Percentiles rank a stretch among this genome's conserved stretches.
phyloP scores from a whole-genome alignment of 1,140 invertebrate genomes.

The Halotydeus destructor region DNA sequence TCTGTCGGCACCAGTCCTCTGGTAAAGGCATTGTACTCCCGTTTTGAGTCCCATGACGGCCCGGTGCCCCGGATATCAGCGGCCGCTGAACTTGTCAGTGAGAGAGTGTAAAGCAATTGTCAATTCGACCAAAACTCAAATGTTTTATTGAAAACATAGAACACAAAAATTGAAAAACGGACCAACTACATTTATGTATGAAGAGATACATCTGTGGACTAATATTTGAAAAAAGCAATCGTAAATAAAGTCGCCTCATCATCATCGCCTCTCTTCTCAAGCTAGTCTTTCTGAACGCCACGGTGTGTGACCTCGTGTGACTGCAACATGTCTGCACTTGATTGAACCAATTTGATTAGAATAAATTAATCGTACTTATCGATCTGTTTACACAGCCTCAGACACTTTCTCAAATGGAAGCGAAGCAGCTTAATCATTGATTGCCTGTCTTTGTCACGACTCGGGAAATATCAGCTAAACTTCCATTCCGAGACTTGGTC shows the following conservation, averaged over 20 bases:
- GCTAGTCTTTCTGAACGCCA: too few relatives aligned
- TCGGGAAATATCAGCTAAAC: too few relatives aligned
- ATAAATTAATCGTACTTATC: too few relatives aligned
- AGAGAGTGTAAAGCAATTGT: constrained; percentile 22
- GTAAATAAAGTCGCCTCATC: neutral
- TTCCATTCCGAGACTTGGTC: too few relatives aligned
- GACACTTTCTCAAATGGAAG: too few relatives aligned
- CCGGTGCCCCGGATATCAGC: constrained; percentile 22
- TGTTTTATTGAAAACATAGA: neutral
- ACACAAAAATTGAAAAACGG: neutral
- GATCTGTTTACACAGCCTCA: too few relatives aligned
- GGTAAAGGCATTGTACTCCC: constrained; percentile 22
- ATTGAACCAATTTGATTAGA: too few relatives aligned
- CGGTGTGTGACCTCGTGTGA: too few relatives aligned
- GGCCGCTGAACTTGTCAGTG: constrained; percentile 25
- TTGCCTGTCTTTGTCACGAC: too few relatives aligned
- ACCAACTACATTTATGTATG: neutral
- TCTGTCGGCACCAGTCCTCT: constrained; percentile 26
- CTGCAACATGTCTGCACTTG: too few relatives aligned
- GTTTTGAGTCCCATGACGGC: constrained; percentile 25
- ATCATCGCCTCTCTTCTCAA: neutral
- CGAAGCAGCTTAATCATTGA: too few relatives aligned
- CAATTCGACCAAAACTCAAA: neutral
- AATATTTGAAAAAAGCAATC: neutral
- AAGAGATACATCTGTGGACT: neutral